Conservation (phyloP, 1,140 invertebrate species). For the Pinna nobilis region DNA sequence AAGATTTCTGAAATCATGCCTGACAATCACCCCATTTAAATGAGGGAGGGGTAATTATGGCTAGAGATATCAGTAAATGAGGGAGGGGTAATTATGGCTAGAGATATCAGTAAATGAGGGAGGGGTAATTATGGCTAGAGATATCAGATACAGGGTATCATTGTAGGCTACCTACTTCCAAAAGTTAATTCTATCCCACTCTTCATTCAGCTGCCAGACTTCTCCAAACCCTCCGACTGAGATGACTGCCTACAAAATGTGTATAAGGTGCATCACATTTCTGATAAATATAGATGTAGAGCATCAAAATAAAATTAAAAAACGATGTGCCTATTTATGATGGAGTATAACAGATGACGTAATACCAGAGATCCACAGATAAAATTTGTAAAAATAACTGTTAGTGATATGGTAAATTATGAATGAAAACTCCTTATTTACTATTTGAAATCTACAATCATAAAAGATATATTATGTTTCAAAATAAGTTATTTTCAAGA, state of each 20-base stretch:
- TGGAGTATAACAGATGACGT: too few species aligned
- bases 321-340: too few species aligned
- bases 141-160: too few species aligned
- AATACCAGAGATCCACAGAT: too few species aligned
- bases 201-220: slow-evolving; percentile 81
- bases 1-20: too few species aligned
- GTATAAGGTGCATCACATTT: too few species aligned
- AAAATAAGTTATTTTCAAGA: neutral
- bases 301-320: too few species aligned
- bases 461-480: neutral
- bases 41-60: neutral
- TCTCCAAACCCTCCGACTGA: slow-evolving; percentile 81
- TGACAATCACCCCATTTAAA: too few species aligned
- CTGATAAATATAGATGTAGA: too few species aligned
- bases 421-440: neutral
- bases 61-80: neutral
- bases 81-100: neutral
- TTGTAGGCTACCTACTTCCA: slow-evolving; percentile 27
- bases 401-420: neutral
- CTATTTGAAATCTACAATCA: neutral
- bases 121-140: neutral
- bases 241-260: slow-evolving; percentile 79
- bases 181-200: slow-evolving; percentile 76
- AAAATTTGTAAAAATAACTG: too few species aligned
- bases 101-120: neutral